Base-by-base conservation (phyloP, 2,888 invertebrate species). In the Mythimna ferrago region DNA sequence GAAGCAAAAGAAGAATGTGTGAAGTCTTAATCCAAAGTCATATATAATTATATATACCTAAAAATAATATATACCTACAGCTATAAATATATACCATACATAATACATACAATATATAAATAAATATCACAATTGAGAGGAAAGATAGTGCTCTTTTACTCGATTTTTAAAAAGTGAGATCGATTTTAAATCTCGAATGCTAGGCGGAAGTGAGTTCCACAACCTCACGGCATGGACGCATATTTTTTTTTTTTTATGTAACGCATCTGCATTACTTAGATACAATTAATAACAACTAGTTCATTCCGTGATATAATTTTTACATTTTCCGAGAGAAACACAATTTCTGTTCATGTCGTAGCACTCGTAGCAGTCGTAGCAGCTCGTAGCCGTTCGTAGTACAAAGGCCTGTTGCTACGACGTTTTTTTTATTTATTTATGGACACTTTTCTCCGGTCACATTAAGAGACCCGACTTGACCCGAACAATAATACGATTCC, bases 381-480 rank as follows among this genome's bases (percentile, higher is more conserved):
- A 60, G 48, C 51, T 51, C 51, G 51, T 53, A 53, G 51, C 51
- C n/a, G 9, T 44, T 71, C 53, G 61, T 71, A 73, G 66, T 66
- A 84, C 74, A 84, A 84, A 80, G 56, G 82, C 62, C 63, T 77
- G 62, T 71, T 63, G 75, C 71, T 70, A 77, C 73, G 54, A 74
- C 63, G 58, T 76, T 64, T 76, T 78, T 79, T 85, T 86, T 84
- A 87, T 82, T 86, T 88, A 87, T 88, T 86, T 77, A 88, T 75
- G 76, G 66, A 73, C 81, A 85, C 83, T 83, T 84, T 82, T 81
- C 83, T 78, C 73, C 80, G 81, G 81, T 81, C 88, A 85, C 85
- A 81, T 87, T 83, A 83, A 71, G 74, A 83, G 78, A 70, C 68
- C 82, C 72, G 71, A 64, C 66, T 77, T 84, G 73, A 81, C 81